These are phyloP conservation scores for Procavia capensis DNA, from an alignment of 2,113 vertebrate genomes.

Conservation along the genomic window DNA sequence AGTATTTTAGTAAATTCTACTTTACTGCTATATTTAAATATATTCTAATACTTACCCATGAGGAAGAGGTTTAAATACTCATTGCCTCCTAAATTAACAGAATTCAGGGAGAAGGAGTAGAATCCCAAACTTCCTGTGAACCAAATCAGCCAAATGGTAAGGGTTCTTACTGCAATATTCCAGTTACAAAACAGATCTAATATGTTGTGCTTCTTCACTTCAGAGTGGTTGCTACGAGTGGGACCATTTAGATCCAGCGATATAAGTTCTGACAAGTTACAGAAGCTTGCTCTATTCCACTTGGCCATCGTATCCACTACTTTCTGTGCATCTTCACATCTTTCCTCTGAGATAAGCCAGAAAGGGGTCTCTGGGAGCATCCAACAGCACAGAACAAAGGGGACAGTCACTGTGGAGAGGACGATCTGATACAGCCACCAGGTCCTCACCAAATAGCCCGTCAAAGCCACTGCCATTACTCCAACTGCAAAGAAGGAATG, in stretches of 20 bases:
- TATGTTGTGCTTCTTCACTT: slow-evolving; percentile 89
- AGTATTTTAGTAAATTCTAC: slow-evolving; percentile 42
- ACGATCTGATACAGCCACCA: slow-evolving; percentile 97
- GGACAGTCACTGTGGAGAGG: slow-evolving; percentile 91
- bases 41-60: slow-evolving; percentile 89
- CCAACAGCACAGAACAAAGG: slow-evolving; percentile 96
- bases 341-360: slow-evolving; percentile 93
- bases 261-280: slow-evolving; percentile 90
- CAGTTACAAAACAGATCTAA: slow-evolving; percentile 92
- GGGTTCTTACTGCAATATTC: slow-evolving; percentile 91
- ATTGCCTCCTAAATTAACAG: slow-evolving; percentile 93
- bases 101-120: slow-evolving; percentile 94
- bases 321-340: slow-evolving; percentile 89
- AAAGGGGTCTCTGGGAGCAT: slow-evolving; percentile 96
- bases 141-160: slow-evolving; percentile 96
- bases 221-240: neutral
- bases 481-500: slow-evolving; percentile 95
- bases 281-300: slow-evolving; percentile 89
- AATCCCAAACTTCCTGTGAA: slow-evolving; percentile 96
- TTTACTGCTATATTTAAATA: slow-evolving; percentile 59
- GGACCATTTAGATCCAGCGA: slow-evolving; percentile 79
- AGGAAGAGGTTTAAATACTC: slow-evolving; percentile 95
- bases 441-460: slow-evolving; percentile 92
- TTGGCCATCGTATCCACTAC: slow-evolving; percentile 91
- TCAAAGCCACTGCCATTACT: slow-evolving; percentile 93